These are phyloP conservation scores for Pogonocichla stellata DNA, from an alignment of 2,113 vertebrate species.

Conservation along the genomic window DNA sequence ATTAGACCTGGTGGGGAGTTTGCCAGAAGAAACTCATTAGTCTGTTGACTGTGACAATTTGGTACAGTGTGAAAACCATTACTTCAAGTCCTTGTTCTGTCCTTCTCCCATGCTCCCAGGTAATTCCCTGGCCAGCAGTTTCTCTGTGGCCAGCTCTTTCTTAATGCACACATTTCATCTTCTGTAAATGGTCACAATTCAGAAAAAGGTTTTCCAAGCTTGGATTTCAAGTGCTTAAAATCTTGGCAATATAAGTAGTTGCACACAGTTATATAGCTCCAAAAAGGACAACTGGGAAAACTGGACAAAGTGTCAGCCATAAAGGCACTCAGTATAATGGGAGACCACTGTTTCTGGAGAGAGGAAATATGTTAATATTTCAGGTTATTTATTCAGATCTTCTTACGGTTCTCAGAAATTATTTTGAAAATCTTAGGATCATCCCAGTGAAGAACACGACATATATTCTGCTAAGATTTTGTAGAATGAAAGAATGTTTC, in stretches of 20 bases:
- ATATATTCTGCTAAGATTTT: neutral
- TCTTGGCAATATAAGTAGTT: neutral
- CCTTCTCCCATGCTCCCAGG: neutral
- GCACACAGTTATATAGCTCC: neutral
- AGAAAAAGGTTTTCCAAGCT: neutral
- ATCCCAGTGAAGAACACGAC: neutral
- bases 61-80: neutral
- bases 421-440: neutral
- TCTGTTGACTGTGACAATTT: neutral
- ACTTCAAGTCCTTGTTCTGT: neutral
- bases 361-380: neutral
- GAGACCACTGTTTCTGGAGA: neutral
- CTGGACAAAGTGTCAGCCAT: neutral
- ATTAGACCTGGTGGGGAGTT: neutral
- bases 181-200: neutral
- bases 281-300: neutral
- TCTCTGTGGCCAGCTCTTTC: neutral
- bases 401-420: neutral
- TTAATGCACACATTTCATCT: neutral
- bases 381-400: neutral
- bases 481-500: neutral
- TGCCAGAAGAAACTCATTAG: neutral
- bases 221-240: neutral
- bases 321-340: neutral
- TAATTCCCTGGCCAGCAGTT: neutral